phyloP scores from a whole-genome alignment of 1,140 invertebrate species.

The Drosophila repleta region DNA sequence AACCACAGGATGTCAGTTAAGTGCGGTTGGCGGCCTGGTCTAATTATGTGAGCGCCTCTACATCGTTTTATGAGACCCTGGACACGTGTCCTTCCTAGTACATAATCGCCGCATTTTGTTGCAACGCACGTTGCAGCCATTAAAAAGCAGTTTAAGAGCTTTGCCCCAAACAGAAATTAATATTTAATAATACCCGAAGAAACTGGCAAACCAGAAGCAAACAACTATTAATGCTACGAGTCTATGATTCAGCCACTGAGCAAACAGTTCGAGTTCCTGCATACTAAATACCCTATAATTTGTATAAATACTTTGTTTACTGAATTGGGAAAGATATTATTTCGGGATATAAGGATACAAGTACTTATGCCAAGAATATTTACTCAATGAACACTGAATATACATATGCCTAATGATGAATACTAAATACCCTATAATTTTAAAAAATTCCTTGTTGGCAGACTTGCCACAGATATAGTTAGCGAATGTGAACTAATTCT shows the following conservation, averaged over 20 bases:
- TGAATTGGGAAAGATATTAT: too few relatives aligned
- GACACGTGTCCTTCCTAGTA: slow-evolving; percentile 29
- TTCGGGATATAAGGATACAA: too few relatives aligned
- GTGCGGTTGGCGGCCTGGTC: slow-evolving; percentile 19
- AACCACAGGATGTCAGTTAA: slow-evolving; percentile 49
- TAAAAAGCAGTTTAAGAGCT: slow-evolving; percentile 45
- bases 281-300: neutral
- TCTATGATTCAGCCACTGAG: neutral
- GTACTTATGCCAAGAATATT: too few relatives aligned
- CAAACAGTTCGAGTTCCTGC: neutral
- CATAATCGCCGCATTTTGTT: slow-evolving; percentile 52
- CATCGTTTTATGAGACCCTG: slow-evolving; percentile 37
- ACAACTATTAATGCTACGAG: neutral
- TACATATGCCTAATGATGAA: too few relatives aligned
- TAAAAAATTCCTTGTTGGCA: too few relatives aligned
- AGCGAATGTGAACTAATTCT: too few relatives aligned
- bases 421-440: neutral
- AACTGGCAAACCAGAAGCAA: slow-evolving; percentile 10
- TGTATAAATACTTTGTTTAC: too few relatives aligned
- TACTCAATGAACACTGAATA: too few relatives aligned
- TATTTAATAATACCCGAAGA: slow-evolving; percentile 17
- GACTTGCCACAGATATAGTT: too few relatives aligned
- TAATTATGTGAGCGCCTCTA: slow-evolving; percentile 26
- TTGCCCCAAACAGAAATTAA: slow-evolving; percentile 22
- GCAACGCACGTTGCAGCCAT: slow-evolving; percentile 69